Percentiles rank a stretch among this genome's conserved stretches.
Conservation (phyloP, 2,797 vertebrate species). For the Ambastaia sidthimunki region DNA sequence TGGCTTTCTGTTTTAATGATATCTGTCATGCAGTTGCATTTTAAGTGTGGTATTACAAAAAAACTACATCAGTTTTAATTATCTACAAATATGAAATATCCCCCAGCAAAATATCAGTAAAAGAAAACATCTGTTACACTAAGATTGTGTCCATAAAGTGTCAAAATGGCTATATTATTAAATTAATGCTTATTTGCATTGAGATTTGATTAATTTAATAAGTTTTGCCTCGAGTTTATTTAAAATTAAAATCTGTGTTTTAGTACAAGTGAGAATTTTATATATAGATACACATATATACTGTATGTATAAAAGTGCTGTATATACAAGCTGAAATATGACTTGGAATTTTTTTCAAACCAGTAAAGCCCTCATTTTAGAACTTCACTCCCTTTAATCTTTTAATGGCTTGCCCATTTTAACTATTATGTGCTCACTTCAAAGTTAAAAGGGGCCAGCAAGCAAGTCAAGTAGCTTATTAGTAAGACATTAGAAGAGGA, state of each 20-base stretch:
- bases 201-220: background rate
- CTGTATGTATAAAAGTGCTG: too few relatives aligned
- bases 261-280: background rate
- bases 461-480: constrained; percentile 36
- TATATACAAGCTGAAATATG: too few relatives aligned
- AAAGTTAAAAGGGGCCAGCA: constrained; percentile 10
- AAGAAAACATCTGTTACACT: background rate
- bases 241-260: background rate
- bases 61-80: background rate
- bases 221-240: background rate
- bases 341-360: background rate
- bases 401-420: background rate
- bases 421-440: background rate
- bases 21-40: background rate
- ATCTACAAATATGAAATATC: background rate
- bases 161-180: background rate
- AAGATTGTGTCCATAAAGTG: background rate
- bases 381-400: background rate
- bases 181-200: background rate
- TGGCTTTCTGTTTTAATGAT: background rate
- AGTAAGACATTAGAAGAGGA: constrained; percentile 29
- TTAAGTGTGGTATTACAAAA: background rate
- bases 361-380: background rate
- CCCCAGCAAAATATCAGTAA: background rate
- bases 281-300: too few relatives aligned